These are phyloP conservation scores for Chloropsis hardwickii DNA, from an alignment of 2,113 vertebrate species.

Conservation along the genomic window DNA sequence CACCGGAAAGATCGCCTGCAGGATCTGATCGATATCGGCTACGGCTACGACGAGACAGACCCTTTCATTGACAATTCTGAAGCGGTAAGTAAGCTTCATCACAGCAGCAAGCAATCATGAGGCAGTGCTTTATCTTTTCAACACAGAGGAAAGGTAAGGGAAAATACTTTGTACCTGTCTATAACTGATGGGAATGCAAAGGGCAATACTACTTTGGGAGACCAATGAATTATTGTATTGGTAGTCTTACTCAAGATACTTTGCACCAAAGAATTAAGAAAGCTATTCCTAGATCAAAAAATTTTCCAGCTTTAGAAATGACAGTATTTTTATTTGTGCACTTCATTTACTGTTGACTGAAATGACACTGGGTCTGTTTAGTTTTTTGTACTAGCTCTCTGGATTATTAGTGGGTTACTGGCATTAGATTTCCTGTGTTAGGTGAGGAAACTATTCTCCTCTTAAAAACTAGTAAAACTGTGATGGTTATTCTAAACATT, in stretches of 20 bases:
- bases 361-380: neutral
- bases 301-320: neutral
- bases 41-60: constrained; percentile 95
- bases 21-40: constrained; percentile 97
- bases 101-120: neutral
- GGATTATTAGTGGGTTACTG: neutral
- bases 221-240: neutral
- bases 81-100: constrained; percentile 84
- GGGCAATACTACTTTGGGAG: neutral
- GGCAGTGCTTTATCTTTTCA: neutral
- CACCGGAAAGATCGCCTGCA: constrained; percentile 94
- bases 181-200: neutral
- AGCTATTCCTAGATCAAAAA: neutral
- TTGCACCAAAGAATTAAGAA: neutral
- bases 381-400: neutral
- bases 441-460: neutral
- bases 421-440: neutral
- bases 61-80: constrained; percentile 99
- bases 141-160: neutral
- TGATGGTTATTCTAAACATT: neutral
- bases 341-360: neutral
- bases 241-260: neutral
- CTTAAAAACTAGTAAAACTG: neutral
- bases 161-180: neutral
- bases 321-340: neutral